Base-by-base conservation (phyloP, 2,113 vertebrate species). In the Garra rufa region DNA sequence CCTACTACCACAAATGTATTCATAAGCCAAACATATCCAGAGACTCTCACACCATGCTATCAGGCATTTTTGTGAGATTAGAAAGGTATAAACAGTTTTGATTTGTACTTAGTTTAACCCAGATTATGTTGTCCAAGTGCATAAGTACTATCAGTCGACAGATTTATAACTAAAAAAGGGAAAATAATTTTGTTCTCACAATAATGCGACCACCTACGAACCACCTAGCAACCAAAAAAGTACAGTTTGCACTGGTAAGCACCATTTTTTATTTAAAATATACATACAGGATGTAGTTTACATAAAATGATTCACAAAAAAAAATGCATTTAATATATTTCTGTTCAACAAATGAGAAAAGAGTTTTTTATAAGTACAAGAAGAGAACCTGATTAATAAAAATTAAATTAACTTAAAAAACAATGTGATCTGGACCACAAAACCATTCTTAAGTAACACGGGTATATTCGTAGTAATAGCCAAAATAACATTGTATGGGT, bases 21-120 rank as follows among this genome's bases (percentile, higher is more conserved):
- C 13, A 43, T 28, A 73, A 78, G 50, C 9, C 44, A 50, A 80
- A 55, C 70, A 78, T 2, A 78, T 46, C 69, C 11, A 46, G 6
- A 57, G 30, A 65, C 61, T 26, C 70, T 9, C 19, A 82, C 6
- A 34, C 19, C 38, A 74, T 76, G 7, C 52, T 82, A 19, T 55
- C 15, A 14, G n/a, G 10, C n/a, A 79, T 83, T 79, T 70, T 28
- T 65, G 10, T 82, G 71, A 70, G 74, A 82, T 57, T 19, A 24
- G 2, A 28, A 41, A 15, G 30, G 28, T 34, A 61, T 76, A 78
- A 78, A 75, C 57, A 34, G 19, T 65, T 76, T 34, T 46, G 57
- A 71, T 59, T 57, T 61, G 71, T 21, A 4, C 26, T 61, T 57
- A 41, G 46, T 82, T 74, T 43, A 46, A 83, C 9, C 41, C 41